These are phyloP conservation scores for Ennomos fuscantarius DNA, from an alignment of 2,888 invertebrate species.

Conservation along the genomic window DNA sequence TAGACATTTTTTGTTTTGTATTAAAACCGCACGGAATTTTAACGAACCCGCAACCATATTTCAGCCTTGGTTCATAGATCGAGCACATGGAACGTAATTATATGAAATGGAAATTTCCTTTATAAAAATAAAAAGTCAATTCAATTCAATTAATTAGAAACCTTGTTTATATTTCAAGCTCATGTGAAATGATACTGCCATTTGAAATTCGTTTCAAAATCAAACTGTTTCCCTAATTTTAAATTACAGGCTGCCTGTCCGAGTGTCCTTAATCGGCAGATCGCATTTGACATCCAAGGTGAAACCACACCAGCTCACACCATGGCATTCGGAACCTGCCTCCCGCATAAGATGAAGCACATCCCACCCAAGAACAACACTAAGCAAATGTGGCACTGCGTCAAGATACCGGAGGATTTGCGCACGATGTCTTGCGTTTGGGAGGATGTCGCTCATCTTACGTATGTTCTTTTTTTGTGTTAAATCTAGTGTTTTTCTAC, in stretches of 20 bases:
- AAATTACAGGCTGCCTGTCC: constrained; percentile 73
- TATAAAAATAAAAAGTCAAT: too few relatives aligned
- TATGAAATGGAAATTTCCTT: too few relatives aligned
- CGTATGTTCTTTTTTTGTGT: constrained; percentile 58
- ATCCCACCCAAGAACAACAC: constrained; percentile 83
- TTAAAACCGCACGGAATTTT: too few relatives aligned
- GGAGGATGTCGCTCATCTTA: constrained; percentile 86
- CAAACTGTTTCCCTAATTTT: neutral
- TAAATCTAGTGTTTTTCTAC: neutral
- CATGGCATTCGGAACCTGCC: constrained; percentile 79
- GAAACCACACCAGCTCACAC: constrained; percentile 75
- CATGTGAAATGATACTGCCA: too few relatives aligned
- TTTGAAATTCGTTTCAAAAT: too few relatives aligned
- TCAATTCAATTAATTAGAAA: too few relatives aligned
- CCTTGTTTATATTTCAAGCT: too few relatives aligned
- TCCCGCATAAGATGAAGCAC: constrained; percentile 81
- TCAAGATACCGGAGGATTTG: constrained; percentile 84
- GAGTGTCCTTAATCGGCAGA: constrained; percentile 76
- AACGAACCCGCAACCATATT: too few relatives aligned
- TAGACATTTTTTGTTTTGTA: neutral
- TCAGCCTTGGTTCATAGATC: too few relatives aligned
- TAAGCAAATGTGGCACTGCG: constrained; percentile 81
- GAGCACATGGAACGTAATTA: too few relatives aligned
- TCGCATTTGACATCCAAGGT: constrained; percentile 77
- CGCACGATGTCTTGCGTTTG: constrained; percentile 86